Percentiles rank a stretch among this genome's conserved stretches.
Conservation (phyloP, 1,140 invertebrate genomes). For the Drosophila oshimai region DNA sequence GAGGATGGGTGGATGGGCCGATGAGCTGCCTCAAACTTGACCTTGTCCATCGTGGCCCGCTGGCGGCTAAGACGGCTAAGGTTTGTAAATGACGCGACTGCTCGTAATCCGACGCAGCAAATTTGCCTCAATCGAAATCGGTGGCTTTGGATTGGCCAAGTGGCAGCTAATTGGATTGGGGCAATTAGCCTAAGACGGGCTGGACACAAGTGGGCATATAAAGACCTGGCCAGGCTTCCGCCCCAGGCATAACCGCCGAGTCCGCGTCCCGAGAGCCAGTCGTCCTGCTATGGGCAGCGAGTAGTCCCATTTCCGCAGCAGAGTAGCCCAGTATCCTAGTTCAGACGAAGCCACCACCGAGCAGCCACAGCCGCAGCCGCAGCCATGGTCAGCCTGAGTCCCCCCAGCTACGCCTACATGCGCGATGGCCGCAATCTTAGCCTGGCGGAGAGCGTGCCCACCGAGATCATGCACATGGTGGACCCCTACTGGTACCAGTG, state of each 20-base stretch:
- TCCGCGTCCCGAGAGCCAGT: constrained; percentile 36
- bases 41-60: constrained; percentile 36
- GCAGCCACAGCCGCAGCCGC: not conserved
- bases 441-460: constrained; percentile 88
- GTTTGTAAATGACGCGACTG: constrained; percentile 18
- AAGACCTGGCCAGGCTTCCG: constrained; percentile 12
- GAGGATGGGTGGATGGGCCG: not conserved
- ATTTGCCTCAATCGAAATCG: constrained; percentile 57
- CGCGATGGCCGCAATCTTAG: constrained; percentile 85
- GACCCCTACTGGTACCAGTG: constrained; percentile 90
- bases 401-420: constrained; percentile 50
- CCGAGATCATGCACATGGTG: constrained; percentile 89
- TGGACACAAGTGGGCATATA: constrained; percentile 66
- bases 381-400: constrained; percentile 62
- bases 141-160: constrained; percentile 65
- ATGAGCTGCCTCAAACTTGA: constrained; percentile 65
- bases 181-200: constrained; percentile 70
- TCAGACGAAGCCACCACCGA: constrained; percentile 50
- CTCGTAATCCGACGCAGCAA: constrained; percentile 63
- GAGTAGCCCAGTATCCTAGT: constrained; percentile 21
- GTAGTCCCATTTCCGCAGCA: constrained; percentile 46
- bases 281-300: constrained; percentile 63
- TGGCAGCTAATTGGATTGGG: constrained; percentile 67
- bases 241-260: constrained; percentile 57
- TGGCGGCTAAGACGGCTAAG: constrained; percentile 32